Conservation (phyloP, 2,797 vertebrate genomes). For the Lithobates pipiens region DNA sequence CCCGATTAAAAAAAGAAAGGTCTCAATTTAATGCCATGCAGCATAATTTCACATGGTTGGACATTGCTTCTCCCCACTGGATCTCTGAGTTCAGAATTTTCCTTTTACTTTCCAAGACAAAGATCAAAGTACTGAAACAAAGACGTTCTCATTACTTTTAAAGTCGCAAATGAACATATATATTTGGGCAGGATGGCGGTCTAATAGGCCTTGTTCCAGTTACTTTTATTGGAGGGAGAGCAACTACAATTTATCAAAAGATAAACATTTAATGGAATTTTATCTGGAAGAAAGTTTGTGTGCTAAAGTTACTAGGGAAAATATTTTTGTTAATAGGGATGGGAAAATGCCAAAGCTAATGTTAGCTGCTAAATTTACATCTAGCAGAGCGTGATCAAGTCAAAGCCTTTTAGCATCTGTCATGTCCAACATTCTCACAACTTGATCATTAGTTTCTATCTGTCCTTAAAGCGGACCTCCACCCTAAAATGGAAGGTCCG, state of each 20-base stretch:
- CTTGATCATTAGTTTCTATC: no score
- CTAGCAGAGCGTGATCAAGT: background rate
- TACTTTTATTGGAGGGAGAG: background rate
- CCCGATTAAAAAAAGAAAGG: background rate
- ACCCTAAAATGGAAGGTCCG: no score
- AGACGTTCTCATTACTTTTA: conserved; percentile 19
- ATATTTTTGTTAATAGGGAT: background rate
- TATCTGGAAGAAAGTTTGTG: conserved; percentile 19
- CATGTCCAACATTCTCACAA: background rate
- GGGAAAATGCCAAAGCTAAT: background rate
- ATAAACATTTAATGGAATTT: background rate
- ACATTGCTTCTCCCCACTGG: conserved; percentile 21
- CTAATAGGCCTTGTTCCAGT: background rate
- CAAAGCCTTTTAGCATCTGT: background rate
- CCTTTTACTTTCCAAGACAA: conserved; percentile 24
- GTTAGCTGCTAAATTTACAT: background rate
- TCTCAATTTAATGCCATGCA: background rate
- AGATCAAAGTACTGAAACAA: conserved; percentile 30
- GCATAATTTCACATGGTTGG: conserved; percentile 33
- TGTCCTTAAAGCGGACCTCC: no score
- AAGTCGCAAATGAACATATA: background rate
- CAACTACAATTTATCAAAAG: conserved; percentile 18
- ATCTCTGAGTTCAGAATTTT: background rate
- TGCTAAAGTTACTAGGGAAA: background rate
- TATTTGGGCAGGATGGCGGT: background rate